A percentile compares a stretch with the other conserved stretches of the same genome.
These are phyloP conservation scores for Lepilemur ruficaudatus DNA, from an alignment of 2,797 vertebrate genomes.

Conservation along the genomic window DNA sequence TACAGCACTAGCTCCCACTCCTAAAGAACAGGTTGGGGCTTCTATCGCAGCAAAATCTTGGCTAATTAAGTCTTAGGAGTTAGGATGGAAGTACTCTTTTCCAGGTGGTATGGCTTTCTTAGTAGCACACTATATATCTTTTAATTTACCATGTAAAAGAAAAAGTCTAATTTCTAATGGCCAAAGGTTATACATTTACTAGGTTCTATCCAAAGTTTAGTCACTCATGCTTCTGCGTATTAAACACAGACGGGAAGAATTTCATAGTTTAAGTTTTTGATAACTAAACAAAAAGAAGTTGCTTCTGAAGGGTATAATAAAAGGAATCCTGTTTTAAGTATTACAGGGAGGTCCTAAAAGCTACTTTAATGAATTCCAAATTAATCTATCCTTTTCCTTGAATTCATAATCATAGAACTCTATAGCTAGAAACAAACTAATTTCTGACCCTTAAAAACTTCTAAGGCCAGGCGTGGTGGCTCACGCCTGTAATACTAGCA, in stretches of 20 bases:
- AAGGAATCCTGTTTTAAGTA: slow-evolving; percentile 10
- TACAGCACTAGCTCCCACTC: not conserved
- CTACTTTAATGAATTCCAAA: slow-evolving; percentile 12
- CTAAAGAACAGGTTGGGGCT: not conserved
- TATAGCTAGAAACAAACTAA: slow-evolving; percentile 39
- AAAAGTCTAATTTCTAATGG: slow-evolving; percentile 28
- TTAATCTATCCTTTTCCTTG: slow-evolving; percentile 34
- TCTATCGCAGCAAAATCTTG: not conserved
- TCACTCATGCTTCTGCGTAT: not conserved
- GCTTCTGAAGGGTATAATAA: not conserved
- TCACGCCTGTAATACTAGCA: too few relatives aligned
- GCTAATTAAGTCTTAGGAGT: not conserved
- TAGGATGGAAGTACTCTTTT: not conserved
- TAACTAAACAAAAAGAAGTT: slow-evolving; percentile 38
- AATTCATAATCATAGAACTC: slow-evolving; percentile 11
- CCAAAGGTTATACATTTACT: slow-evolving; percentile 11
- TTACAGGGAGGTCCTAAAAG: not conserved
- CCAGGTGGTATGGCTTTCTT: not conserved
- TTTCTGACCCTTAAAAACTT: slow-evolving; percentile 24
- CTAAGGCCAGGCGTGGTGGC: not conserved
- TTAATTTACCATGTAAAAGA: not conserved
- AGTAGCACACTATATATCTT: not conserved
- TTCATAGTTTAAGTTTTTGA: not conserved
- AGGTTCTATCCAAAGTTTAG: not conserved
- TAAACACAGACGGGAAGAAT: not conserved